Percentiles rank a stretch among this genome's conserved stretches.
phyloP scores from a whole-genome alignment of 2,888 invertebrate genomes.

The Polydrusus pterygomalis region DNA sequence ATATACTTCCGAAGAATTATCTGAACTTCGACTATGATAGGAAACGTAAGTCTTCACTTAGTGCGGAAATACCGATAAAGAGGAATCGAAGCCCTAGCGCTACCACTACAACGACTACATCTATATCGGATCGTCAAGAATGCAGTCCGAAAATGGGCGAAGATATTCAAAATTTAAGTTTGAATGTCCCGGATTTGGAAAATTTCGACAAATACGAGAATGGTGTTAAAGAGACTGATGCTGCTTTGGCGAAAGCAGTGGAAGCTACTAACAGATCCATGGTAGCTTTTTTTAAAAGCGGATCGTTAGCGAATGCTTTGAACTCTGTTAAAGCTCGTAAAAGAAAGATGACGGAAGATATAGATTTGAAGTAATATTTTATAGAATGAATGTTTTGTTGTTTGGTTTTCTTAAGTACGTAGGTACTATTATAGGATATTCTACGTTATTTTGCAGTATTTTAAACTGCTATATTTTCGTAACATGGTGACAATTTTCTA shows the following conservation, averaged over 20 bases:
- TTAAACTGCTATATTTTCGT: background rate
- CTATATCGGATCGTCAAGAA: constrained; percentile 9
- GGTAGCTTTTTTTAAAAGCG: constrained; percentile 60
- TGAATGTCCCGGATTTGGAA: constrained; percentile 57
- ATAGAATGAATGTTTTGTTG: background rate
- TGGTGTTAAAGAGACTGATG: constrained; percentile 20
- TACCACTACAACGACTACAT: background rate
- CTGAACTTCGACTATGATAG: constrained; percentile 65
- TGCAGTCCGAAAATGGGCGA: constrained; percentile 14
- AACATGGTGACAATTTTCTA: background rate
- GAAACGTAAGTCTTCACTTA: constrained; percentile 66
- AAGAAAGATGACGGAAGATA: constrained; percentile 67
- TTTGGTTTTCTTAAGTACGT: background rate
- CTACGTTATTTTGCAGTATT: background rate
- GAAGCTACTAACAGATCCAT: constrained; percentile 56
- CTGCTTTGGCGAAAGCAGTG: background rate
- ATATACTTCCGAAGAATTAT: constrained; percentile 62
- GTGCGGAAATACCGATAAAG: constrained; percentile 63
- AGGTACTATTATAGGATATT: background rate
- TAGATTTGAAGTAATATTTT: constrained; percentile 62
- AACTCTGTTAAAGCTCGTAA: constrained; percentile 66
- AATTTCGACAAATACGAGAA: constrained; percentile 57
- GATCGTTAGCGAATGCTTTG: constrained; percentile 58
- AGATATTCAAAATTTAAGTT: constrained; percentile 41
- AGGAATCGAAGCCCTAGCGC: constrained; percentile 55